A percentile compares a stretch with the other conserved stretches of the same genome.
Evolutionary conservation across 2,888 invertebrate species (phyloP).

Genomic region (Platycnemis pennipes): DNA sequence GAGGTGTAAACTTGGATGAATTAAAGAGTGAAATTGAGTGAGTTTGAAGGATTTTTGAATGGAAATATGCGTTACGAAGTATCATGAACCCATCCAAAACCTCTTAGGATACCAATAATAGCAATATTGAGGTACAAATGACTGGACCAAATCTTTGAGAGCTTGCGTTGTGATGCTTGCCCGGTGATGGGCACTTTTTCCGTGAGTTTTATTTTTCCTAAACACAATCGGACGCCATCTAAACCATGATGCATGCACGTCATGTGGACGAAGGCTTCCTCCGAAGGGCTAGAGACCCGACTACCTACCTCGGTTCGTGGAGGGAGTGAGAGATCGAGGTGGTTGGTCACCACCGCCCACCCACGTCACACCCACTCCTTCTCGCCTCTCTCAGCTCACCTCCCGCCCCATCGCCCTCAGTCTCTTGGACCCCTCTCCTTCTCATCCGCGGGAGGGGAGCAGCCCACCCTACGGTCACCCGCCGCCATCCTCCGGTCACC

Average conservation of each 20-base stretch:
- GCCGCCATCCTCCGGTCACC: slow-evolving; percentile 26
- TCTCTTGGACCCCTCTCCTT: no score
- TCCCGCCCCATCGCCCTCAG: not conserved
- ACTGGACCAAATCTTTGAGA: no score
- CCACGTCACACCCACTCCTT: slow-evolving; percentile 64
- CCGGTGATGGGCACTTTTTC: not conserved
- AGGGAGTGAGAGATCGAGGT: slow-evolving; percentile 6
- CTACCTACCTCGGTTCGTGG: slow-evolving; percentile 9
- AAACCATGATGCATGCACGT: not conserved
- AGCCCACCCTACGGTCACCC: not conserved
- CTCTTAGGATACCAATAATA: no score
- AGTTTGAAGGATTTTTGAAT: no score
- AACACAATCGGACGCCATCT: not conserved
- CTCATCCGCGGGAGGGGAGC: not conserved
- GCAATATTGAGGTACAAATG: no score
- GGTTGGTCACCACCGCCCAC: slow-evolving; percentile 63
- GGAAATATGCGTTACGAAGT: no score
- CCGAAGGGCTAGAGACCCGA: not conserved
- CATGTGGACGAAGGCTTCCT: not conserved
- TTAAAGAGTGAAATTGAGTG: no score
- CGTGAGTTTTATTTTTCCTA: not conserved
- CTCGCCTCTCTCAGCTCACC: slow-evolving; percentile 10
- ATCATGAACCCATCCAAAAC: no score
- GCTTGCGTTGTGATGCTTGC: no score
- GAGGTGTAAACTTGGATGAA: no score